Conservation (phyloP, 1,140 invertebrate genomes). For the Drosophila mayri region DNA sequence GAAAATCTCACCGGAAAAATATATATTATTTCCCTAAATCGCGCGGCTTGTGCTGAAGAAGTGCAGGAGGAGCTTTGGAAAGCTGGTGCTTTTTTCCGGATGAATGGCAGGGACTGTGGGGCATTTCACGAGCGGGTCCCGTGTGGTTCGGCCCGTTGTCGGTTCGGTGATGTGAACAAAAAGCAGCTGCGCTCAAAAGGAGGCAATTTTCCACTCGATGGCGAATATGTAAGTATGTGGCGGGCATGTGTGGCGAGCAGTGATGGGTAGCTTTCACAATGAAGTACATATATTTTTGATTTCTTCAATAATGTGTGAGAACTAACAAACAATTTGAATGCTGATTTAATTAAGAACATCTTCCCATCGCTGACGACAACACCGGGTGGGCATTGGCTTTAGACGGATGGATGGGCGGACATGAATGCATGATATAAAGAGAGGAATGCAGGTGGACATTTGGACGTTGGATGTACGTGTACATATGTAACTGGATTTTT, state of each 20-base stretch:
- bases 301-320: not conserved
- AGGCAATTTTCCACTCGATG: not conserved
- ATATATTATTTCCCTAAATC: not conserved
- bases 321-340: no score
- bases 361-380: constrained; percentile 4
- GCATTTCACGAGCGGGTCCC: constrained; percentile 7
- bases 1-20: constrained; percentile 50
- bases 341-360: not conserved
- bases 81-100: constrained; percentile 9
- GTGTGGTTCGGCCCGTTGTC: constrained; percentile 61
- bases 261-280: not conserved
- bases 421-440: constrained; percentile 15
- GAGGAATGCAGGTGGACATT: constrained; percentile 28
- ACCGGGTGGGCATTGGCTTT: not conserved
- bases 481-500: constrained; percentile 59
- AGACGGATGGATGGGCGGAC: not conserved
- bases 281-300: not conserved
- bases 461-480: constrained; percentile 49
- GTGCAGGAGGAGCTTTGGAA: constrained; percentile 7
- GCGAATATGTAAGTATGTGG: not conserved
- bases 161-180: constrained; percentile 77
- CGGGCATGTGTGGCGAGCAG: constrained; percentile 1
- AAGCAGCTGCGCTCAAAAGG: constrained; percentile 63
- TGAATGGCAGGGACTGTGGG: constrained; percentile 20
- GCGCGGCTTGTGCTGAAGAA: constrained; percentile 6